These are phyloP conservation scores for Nomada lathburiana DNA, from an alignment of 2,888 invertebrate species.

Conservation along the genomic window DNA sequence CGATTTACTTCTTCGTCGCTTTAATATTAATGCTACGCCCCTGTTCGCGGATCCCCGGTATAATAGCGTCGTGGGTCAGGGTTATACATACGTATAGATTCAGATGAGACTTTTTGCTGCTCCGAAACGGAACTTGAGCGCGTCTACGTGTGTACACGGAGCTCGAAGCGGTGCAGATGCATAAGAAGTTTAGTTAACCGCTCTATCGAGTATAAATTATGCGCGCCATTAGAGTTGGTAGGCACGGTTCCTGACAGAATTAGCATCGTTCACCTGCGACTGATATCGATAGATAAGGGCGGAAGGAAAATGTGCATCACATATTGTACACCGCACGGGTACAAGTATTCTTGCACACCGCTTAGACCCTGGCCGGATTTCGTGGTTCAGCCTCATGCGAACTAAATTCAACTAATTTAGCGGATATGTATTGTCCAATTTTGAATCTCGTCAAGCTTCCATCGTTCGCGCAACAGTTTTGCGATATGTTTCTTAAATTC, in stretches of 20 bases:
- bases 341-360: constrained; percentile 30
- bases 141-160: constrained; percentile 4
- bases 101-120: constrained; percentile 32
- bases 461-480: too few species aligned
- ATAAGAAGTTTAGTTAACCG: constrained; percentile 66
- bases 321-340: too few species aligned
- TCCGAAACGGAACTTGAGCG: constrained; percentile 43
- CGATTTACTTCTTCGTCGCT: constrained; percentile 70
- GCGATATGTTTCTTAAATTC: neutral
- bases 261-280: constrained; percentile 74
- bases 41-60: constrained; percentile 65
- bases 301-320: constrained; percentile 44
- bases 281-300: constrained; percentile 69
- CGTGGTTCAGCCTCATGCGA: constrained; percentile 28
- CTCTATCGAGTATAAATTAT: constrained; percentile 80
- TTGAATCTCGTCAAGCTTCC: too few species aligned
- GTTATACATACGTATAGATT: constrained; percentile 62
- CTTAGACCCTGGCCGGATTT: constrained; percentile 53
- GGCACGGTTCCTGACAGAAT: constrained; percentile 74
- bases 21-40: constrained; percentile 80
- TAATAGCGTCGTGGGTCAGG: constrained; percentile 76
- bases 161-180: constrained; percentile 31
- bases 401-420: too few species aligned
- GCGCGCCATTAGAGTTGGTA: constrained; percentile 78
- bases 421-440: too few species aligned